Conservation (phyloP, 2,113 vertebrate genomes). For the Triplophysa rosa region DNA sequence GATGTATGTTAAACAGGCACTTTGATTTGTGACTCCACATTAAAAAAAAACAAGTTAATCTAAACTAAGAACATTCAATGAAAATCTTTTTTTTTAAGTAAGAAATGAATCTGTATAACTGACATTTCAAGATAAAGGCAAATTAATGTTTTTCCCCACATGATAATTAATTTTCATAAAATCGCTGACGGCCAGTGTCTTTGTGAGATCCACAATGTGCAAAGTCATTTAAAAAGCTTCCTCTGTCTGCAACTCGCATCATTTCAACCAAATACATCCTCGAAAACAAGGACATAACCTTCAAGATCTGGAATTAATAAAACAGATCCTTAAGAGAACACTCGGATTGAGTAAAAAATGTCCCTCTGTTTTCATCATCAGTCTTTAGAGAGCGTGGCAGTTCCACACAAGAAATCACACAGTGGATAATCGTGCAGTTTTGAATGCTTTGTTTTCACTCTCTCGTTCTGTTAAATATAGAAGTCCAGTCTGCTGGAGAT, state of each 20-base stretch:
- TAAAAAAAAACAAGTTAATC: too few relatives aligned
- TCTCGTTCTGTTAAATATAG: constrained; percentile 64
- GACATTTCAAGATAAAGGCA: background rate
- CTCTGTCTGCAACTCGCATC: too few relatives aligned
- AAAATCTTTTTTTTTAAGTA: background rate
- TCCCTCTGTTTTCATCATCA: background rate
- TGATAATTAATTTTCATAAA: constrained; percentile 3
- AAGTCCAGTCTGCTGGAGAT: constrained; percentile 89
- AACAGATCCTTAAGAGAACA: background rate
- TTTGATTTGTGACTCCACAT: background rate
- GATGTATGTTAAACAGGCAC: background rate
- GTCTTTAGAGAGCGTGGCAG: background rate
- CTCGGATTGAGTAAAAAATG: constrained; percentile 20
- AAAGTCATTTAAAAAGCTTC: constrained; percentile 4
- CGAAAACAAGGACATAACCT: constrained; percentile 29
- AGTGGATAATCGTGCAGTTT: constrained; percentile 30
- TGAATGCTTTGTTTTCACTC: background rate
- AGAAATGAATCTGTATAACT: background rate
- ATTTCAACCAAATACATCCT: background rate
- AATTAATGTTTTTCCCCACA: background rate
- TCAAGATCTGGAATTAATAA: background rate
- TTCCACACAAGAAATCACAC: constrained; percentile 40
- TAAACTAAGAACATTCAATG: too few relatives aligned
- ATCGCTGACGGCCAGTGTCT: background rate
- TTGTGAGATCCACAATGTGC: constrained; percentile 20